Evolutionary conservation across 2,113 vertebrate species (phyloP).

Genomic region (Phasianus colchicus): DNA sequence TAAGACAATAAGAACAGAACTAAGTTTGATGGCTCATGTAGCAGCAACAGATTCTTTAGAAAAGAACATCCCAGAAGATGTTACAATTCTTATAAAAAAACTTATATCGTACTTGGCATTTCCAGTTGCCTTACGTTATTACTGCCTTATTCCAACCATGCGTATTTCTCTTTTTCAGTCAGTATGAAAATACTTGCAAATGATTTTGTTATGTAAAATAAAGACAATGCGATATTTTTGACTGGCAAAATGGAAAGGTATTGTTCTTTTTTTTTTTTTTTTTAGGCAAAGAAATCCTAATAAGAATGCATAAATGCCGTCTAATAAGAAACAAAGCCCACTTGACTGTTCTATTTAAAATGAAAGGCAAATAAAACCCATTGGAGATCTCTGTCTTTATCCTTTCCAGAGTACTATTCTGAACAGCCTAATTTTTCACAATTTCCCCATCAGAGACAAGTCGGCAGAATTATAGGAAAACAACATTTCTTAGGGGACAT

Average conservation of each 20-base stretch:
- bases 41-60: not conserved
- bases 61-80: not conserved
- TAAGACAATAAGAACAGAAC: not conserved
- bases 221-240: not conserved
- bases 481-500: not conserved
- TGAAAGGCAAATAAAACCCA: not conserved
- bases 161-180: not conserved
- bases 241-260: not conserved
- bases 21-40: not conserved
- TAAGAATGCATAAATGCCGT: not conserved
- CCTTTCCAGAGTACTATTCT: slow-evolving; percentile 1
- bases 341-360: not conserved
- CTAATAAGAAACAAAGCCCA: slow-evolving; percentile 6
- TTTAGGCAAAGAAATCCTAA: not conserved
- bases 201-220: not conserved
- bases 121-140: not conserved
- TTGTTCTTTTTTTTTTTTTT: not conserved
- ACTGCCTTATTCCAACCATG: not conserved
- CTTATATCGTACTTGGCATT: not conserved
- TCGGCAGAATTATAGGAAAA: not conserved
- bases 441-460: not conserved
- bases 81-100: not conserved
- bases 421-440: not conserved
- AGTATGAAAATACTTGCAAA: not conserved
- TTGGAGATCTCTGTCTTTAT: not conserved